Evolutionary conservation across 2,888 invertebrate genomes (phyloP), one percentile per base, ranked within the genome.

Genomic region (Oegoconia quadripuncta): DNA sequence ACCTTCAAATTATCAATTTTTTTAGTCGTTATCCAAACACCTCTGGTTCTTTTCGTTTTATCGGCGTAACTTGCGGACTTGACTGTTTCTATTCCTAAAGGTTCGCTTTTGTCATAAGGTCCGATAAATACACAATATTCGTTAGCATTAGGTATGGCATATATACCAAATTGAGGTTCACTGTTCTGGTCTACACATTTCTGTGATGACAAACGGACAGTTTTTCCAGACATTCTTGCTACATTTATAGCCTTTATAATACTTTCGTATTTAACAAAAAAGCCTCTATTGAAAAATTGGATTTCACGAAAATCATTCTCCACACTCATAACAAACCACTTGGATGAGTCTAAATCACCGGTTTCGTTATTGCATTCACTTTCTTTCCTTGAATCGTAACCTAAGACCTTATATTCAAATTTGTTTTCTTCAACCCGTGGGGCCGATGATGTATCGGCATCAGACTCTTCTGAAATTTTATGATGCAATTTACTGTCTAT

Each of bases 281-380:
- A 89, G 1, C 88, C 81, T 54, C 74, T 82, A 28, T 72, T 75
- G 40, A 68, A 72, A 55, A 91, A 89, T 36, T 81, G 72, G 32
- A 91, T 74, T 58, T 88, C 88, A 12, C 62, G 67, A 59, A 91
- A 90, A 61, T 88, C 88, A 39, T 88, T 76, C 68, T 89, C 88
- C 26, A 90, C 48, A 28, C 72, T 86, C 69, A 90, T 80, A 42
- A 90, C 72, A 51, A 89, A 88, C 91, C 91, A 91, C 66, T 81
- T 84, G 17, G 82, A 86, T 11, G 57, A 59, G 18, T 67, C 67
- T 22, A 39, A 34, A 31, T 50, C n/a, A n/a, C n/a, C n/a, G n/a
- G n/a, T n/a, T n/a, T n/a, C n/a, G n/a, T n/a, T n/a, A n/a, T n/a
- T n/a, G n/a, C n/a, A n/a, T n/a, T n/a, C n/a, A n/a, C n/a, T n/a